Evolutionary conservation across 2,888 invertebrate species (phyloP).

Genomic region (Mythimna loreyi): DNA sequence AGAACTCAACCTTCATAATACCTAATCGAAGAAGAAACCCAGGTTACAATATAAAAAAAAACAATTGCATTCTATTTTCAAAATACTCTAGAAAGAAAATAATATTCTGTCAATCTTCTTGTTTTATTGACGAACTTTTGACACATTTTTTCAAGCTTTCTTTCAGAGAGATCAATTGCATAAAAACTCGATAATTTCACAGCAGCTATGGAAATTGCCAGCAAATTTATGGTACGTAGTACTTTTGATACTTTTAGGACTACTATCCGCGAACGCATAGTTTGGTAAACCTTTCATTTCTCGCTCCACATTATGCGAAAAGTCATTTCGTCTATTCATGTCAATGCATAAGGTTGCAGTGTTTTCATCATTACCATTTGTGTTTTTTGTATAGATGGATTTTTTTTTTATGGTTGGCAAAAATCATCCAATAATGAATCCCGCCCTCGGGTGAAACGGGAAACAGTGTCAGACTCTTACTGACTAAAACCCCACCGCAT

Average conservation of each 20-base stretch:
- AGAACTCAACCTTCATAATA: neutral
- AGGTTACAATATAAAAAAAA: constrained; percentile 1
- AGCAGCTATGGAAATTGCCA: constrained; percentile 82
- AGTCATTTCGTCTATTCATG: too few relatives aligned
- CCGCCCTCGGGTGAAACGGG: too few relatives aligned
- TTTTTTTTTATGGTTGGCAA: too few relatives aligned
- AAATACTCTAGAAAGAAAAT: neutral
- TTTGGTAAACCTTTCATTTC: too few relatives aligned
- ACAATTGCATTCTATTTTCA: neutral
- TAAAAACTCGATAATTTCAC: neutral
- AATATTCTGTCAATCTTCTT: constrained; percentile 4
- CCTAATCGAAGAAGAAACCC: neutral
- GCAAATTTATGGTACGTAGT: constrained; percentile 82
- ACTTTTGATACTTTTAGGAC: neutral
- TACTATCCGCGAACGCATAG: too few relatives aligned
- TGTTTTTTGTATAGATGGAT: too few relatives aligned
- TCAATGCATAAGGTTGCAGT: too few relatives aligned
- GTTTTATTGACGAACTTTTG: constrained; percentile 42
- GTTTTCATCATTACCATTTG: too few relatives aligned
- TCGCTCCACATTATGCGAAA: too few relatives aligned
- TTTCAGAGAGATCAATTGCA: constrained; percentile 9
- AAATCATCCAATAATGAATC: too few relatives aligned
- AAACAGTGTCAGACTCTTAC: too few relatives aligned
- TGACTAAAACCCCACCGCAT: too few relatives aligned
- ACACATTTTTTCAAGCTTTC: constrained; percentile 42